Evolutionary conservation across 2,113 vertebrate species (phyloP).

Genomic region (Budorcas taxicolor): DNA sequence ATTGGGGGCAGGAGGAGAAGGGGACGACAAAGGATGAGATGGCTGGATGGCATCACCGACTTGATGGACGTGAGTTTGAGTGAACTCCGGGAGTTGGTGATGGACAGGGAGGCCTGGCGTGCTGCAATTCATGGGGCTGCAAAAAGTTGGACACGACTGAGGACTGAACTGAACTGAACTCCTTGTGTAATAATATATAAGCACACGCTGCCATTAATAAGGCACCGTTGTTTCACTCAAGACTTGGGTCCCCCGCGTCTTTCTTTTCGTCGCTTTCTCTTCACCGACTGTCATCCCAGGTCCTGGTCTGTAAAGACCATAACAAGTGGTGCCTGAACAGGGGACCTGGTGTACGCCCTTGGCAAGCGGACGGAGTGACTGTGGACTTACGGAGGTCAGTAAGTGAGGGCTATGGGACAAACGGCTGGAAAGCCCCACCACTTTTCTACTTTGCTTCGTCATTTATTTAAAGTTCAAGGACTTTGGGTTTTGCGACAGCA

Average conservation of each 20-base stretch:
- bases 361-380: background rate
- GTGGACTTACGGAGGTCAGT: background rate
- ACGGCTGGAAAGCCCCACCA: background rate
- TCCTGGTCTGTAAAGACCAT: background rate
- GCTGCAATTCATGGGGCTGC: too few relatives aligned
- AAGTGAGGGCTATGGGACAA: background rate
- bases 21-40: too few relatives aligned
- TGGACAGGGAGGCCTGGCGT: too few relatives aligned
- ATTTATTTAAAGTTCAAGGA: background rate
- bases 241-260: accelerated
- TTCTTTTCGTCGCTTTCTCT: background rate
- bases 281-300: accelerated
- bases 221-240: background rate
- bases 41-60: too few relatives aligned
- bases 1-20: too few relatives aligned
- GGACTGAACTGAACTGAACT: too few relatives aligned
- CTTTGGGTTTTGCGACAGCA: accelerated
- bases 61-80: too few relatives aligned
- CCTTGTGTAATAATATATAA: background rate
- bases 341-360: background rate
- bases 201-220: background rate
- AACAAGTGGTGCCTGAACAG: background rate
- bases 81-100: too few relatives aligned
- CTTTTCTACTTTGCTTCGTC: background rate
- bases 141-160: accelerated